Evolutionary conservation across 2,888 invertebrate species (phyloP), one percentile per base, ranked within the genome.

Genomic region (Pomacea canaliculata): DNA sequence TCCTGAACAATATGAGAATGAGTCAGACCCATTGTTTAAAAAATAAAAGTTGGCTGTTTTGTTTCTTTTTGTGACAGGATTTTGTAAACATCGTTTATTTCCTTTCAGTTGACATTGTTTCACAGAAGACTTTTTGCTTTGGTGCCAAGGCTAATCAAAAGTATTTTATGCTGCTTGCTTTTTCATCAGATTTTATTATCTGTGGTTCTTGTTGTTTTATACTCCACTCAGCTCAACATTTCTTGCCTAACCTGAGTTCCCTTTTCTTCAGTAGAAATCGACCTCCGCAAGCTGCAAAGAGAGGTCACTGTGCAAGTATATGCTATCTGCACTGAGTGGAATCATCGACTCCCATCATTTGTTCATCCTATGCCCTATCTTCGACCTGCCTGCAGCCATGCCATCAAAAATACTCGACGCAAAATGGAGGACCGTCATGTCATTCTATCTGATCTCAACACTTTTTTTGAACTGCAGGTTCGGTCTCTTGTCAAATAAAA

Each of bases 341-440:
- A 80, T 10, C 74, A 81, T 13, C 71, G 82, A 49, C 80, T 86
- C 8, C 88, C 88, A 8, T 76, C 76, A 46, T 71, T 84, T 12
- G 70, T 70, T 46, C 62, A 82, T 27, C 82, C 85, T 23, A 76
- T 79, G 56, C 62, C 71, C 46, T 56, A 82, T 37, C 81, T 85
- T n/a, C 76, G 78, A 49, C 68, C 69, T 51, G 37, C 93, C 63
- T 94, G 94, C 80, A 93, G 94, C 59, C 94, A 93, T 85, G 95
- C 95, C 73, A 93, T 94, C 51, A 96, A 95, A 91, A 97, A 98
- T 91, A 93, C 93, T 60, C 93, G 97, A 75, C 93, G 97, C 77
- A 94, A 93, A 88, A 97, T 98, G 97, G 98, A 98, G 91, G 98
- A 98, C 91, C 93, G 96, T 70, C 95, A 96, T 89, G 94, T 96